Conservation (phyloP, 2,797 vertebrate genomes). For the Mus caroli region DNA sequence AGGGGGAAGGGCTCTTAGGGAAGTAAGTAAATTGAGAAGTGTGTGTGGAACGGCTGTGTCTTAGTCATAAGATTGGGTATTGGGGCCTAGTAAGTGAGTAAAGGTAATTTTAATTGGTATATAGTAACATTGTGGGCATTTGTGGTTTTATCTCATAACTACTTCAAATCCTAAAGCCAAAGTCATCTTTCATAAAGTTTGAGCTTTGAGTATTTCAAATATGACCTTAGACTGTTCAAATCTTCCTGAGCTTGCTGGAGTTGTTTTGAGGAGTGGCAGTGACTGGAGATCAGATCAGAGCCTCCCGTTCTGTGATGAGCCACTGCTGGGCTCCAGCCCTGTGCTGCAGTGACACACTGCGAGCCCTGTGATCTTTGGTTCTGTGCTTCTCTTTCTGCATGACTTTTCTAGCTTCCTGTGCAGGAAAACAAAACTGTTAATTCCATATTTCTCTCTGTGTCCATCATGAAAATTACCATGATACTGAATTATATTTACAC, state of each 20-base stretch:
- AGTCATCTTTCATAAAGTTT: constrained; percentile 34
- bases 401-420: constrained; percentile 45
- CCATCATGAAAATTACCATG: constrained; percentile 50
- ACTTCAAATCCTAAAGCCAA: constrained; percentile 48
- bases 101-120: neutral
- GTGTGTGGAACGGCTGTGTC: neutral
- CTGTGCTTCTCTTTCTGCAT: neutral
- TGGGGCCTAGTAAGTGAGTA: neutral
- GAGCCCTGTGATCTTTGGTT: constrained; percentile 51
- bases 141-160: constrained; percentile 53
- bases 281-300: constrained; percentile 62
- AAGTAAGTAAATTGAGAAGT: neutral
- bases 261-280: constrained; percentile 62
- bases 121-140: neutral
- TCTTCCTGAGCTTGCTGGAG: constrained; percentile 51
- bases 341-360: constrained; percentile 36
- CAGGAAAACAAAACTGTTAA: neutral
- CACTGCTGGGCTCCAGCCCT: neutral
- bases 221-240: constrained; percentile 63
- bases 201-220: constrained; percentile 45
- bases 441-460: neutral
- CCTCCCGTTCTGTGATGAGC: constrained; percentile 60
- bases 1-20: neutral
- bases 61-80: neutral
- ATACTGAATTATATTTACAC: neutral